phyloP scores from a whole-genome alignment of 2,888 invertebrate genomes.

The Rhabditophanes sp. region DNA sequence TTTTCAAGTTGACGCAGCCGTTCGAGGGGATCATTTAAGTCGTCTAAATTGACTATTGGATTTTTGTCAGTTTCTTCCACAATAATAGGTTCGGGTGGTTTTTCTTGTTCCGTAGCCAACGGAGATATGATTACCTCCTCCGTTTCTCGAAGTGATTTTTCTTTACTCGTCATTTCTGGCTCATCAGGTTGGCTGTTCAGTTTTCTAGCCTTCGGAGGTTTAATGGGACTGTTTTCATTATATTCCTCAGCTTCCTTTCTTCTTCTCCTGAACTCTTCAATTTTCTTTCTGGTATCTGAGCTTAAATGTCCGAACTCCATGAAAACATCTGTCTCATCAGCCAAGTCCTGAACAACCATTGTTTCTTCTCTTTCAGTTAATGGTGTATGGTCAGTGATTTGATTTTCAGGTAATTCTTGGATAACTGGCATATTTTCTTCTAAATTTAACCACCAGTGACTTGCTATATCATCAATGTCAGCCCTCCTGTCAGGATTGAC shows the following conservation, averaged over 20 bases:
- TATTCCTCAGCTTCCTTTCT: constrained; percentile 43
- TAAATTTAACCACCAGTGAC: constrained; percentile 85
- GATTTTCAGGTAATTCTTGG: constrained; percentile 43
- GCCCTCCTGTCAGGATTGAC: constrained; percentile 76
- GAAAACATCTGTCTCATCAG: constrained; percentile 44
- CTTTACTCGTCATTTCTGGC: constrained; percentile 29
- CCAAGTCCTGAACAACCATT: constrained; percentile 42
- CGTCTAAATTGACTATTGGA: too few species aligned
- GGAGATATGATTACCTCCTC: constrained; percentile 13
- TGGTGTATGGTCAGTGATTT: constrained; percentile 43
- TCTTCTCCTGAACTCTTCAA: constrained; percentile 43
- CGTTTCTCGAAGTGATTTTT: constrained; percentile 28
- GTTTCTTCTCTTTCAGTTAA: constrained; percentile 41
- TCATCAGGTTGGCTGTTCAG: constrained; percentile 9
- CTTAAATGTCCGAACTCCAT: constrained; percentile 43
- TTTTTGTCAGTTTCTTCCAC: constrained; percentile 6
- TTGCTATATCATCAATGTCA: constrained; percentile 79
- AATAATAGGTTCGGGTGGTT: constrained; percentile 7
- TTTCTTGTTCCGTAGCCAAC: constrained; percentile 6
- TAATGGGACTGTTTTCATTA: constrained; percentile 39
- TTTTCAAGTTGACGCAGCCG: constrained; percentile 37
- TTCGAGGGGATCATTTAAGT: constrained; percentile 37
- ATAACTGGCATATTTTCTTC: constrained; percentile 43
- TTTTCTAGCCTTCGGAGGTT: constrained; percentile 30
- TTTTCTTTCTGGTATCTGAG: constrained; percentile 25